Conservation (phyloP, 2,797 vertebrate genomes). For the Sebastiscus albofasciatus region DNA sequence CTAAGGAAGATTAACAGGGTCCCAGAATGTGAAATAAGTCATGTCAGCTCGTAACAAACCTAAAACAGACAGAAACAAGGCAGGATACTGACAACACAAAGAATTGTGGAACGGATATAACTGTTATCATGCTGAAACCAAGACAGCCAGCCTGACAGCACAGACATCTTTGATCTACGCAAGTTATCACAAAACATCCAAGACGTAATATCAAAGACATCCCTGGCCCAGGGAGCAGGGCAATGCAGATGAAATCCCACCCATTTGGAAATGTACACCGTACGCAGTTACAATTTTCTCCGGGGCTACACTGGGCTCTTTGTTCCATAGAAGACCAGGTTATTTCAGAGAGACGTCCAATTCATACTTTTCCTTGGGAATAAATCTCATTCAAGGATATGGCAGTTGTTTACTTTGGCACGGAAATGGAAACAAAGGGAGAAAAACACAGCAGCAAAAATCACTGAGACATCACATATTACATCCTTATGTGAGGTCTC, state of each 20-base stretch:
- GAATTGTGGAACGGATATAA: neutral
- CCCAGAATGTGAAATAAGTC: neutral
- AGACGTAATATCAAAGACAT: constrained; percentile 55
- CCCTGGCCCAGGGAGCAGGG: constrained; percentile 15
- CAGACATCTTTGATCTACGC: constrained; percentile 46
- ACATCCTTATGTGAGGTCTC: constrained; percentile 47
- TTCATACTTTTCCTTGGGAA: constrained; percentile 30
- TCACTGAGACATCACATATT: constrained; percentile 37
- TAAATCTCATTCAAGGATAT: constrained; percentile 41
- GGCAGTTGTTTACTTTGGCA: constrained; percentile 61
- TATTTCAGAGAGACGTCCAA: constrained; percentile 43
- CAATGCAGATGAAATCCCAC: constrained; percentile 56
- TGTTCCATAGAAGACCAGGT: constrained; percentile 56
- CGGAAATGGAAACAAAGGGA: constrained; percentile 33
- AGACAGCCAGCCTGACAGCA: constrained; percentile 21
- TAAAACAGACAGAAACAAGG: constrained; percentile 2
- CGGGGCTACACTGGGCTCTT: constrained; percentile 62
- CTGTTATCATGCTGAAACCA: constrained; percentile 17
- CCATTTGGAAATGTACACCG: constrained; percentile 56
- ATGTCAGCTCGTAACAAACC: constrained; percentile 11
- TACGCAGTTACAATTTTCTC: constrained; percentile 49
- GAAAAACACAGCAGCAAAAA: constrained; percentile 17
- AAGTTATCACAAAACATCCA: constrained; percentile 45
- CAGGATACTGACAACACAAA: constrained; percentile 1
- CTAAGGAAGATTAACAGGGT: neutral